A percentile compares a stretch with the other conserved stretches of the same genome.
These are phyloP conservation scores for Agrilus cyanescens DNA, from an alignment of 2,888 invertebrate species.

Conservation along the genomic window DNA sequence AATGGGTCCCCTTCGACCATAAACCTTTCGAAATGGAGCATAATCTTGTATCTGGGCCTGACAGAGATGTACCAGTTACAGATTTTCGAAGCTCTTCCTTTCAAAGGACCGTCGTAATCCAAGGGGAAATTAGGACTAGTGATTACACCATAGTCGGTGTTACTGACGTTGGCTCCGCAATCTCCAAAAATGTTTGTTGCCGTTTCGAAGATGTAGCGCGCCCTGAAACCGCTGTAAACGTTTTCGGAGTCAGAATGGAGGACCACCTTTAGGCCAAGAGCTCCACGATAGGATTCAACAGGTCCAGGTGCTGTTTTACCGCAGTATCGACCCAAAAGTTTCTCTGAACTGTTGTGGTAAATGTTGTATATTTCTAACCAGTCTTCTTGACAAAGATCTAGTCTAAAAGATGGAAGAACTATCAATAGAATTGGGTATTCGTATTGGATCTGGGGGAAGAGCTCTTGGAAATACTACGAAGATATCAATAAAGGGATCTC, in stretches of 20 bases:
- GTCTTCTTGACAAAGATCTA: slow-evolving; percentile 64
- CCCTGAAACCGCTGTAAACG: slow-evolving; percentile 93
- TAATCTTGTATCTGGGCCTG: slow-evolving; percentile 71
- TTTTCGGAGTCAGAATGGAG: slow-evolving; percentile 79
- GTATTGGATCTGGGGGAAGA: no score
- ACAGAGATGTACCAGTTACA: slow-evolving; percentile 97
- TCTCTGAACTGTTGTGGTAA: slow-evolving; percentile 69
- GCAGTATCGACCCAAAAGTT: slow-evolving; percentile 86
- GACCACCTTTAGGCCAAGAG: slow-evolving; percentile 76
- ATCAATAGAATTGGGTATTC: no score
- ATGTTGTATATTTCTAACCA: slow-evolving; percentile 91
- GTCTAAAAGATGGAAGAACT: neutral
- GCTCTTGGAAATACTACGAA: no score
- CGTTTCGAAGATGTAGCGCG: slow-evolving; percentile 82
- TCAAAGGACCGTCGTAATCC: slow-evolving; percentile 75
- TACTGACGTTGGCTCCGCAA: slow-evolving; percentile 85
- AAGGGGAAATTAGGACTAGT: slow-evolving; percentile 84
- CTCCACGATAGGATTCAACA: slow-evolving; percentile 81
- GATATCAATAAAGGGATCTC: no score
- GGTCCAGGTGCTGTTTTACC: slow-evolving; percentile 87
- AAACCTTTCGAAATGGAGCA: slow-evolving; percentile 85
- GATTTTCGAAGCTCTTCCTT: slow-evolving; percentile 70
- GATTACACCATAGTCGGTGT: slow-evolving; percentile 69
- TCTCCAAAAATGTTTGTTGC: slow-evolving; percentile 83
- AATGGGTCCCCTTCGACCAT: slow-evolving; percentile 87